Base-by-base conservation (phyloP, 2,113 vertebrate genomes). In the Tachysurus fulvidraco region DNA sequence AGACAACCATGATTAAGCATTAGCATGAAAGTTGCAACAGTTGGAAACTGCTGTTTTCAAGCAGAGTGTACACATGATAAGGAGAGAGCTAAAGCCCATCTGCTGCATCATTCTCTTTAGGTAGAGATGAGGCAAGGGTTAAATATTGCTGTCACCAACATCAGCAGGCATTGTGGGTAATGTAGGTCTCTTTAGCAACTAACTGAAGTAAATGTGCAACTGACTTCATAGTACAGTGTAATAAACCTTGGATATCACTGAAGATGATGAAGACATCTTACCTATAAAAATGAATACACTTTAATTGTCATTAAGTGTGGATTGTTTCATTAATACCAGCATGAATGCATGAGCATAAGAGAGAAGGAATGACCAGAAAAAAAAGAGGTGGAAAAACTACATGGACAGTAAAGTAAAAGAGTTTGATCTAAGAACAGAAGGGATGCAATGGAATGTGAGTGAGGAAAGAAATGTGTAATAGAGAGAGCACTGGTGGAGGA, bases 281-380 rank as follows among this genome's bases (percentile, higher is more conserved):
- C 21, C 1, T 44, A 8, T 10, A 71, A 41, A 41, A 28, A 30
- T 67, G 14, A 14, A 71, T 41, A 71, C 41, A 16, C 67, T 36
- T 36, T 36, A 71, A 46, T 36, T 2, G 44, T 52, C 23, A 54
- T 77, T 54, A 50, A 23, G 23, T 11, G 44, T 28, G 23, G 2
- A 54, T 9, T 77, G 25, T 23, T 90, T 92, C 89, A 90, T 91
- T 92, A 93, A 91, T 92, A 54, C 44, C 88, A 62, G 87, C 88
- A 54, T 74, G 82, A 89, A 60, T 65, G 69, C 80, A 69, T 30
- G n/a, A 4, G 8, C 3, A 59, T 12, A 80, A 81, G 6, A 85
- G 16, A 13, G n/a, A 54, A 46, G 7, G 25, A 12, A 1, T 74
- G 69, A 71, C n/a, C 10, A 36, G 65, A 19, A 78, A 44, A 87